Conservation (phyloP, 2,888 invertebrate genomes). For the Odontothrips loti region DNA sequence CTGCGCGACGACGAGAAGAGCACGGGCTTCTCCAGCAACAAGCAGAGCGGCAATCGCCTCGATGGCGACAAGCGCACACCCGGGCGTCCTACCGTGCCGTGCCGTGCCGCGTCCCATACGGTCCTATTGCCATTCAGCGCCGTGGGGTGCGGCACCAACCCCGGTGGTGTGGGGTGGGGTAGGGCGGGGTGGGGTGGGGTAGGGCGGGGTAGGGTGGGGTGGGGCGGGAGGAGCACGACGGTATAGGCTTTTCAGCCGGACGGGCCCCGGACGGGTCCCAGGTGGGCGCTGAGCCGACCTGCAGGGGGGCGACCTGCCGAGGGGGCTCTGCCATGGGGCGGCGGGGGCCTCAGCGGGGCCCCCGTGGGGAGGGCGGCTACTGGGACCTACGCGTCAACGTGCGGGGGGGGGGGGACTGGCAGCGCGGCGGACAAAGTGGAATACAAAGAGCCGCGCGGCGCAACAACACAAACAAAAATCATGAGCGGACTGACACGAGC, state of each 20-base stretch:
- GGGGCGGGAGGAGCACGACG: background rate
- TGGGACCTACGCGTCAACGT: background rate
- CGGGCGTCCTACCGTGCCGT: no score
- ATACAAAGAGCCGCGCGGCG: background rate
- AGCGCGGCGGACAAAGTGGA: background rate
- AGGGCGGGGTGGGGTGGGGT: background rate
- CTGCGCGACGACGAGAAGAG: no score
- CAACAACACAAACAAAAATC: no score
- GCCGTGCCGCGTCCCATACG: no score
- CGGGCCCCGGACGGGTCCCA: background rate
- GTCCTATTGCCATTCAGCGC: no score
- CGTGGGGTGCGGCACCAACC: no score
- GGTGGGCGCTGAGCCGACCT: background rate
- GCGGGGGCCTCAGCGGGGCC: no score
- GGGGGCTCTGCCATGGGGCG: background rate
- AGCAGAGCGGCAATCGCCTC: no score
- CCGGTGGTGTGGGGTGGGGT: background rate
- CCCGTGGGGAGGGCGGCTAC: background rate
- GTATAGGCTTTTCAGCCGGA: background rate
- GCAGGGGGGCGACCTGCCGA: background rate
- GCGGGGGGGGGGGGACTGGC: background rate
- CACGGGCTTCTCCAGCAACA: no score
- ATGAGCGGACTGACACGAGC: background rate
- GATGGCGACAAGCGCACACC: no score
- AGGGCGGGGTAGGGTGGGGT: background rate